A percentile compares a stretch with the other conserved stretches of the same genome.
phyloP scores from a whole-genome alignment of 2,113 vertebrate species.

The Aspiorhynchus laticeps region DNA sequence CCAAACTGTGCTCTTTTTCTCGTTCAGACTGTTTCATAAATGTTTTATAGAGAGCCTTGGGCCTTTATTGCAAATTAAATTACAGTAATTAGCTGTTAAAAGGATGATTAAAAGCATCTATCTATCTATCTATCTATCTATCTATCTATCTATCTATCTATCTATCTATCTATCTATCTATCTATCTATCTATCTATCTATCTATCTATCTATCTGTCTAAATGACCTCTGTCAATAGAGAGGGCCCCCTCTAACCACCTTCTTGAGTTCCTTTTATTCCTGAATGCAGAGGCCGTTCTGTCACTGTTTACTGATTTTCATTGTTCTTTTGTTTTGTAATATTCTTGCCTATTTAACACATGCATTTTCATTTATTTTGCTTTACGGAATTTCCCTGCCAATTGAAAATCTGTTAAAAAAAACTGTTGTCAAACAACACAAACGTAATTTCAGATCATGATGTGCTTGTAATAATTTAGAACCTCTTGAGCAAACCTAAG shows the following conservation, averaged over 20 bases:
- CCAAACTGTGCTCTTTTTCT: conserved; percentile 26
- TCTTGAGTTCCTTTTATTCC: background rate
- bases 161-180: background rate
- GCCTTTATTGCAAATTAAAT: conserved; percentile 40
- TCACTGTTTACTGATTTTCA: background rate
- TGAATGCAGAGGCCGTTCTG: background rate
- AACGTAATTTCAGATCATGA: background rate
- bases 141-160: conserved; percentile 16
- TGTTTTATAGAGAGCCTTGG: conserved; percentile 23
- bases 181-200: conserved; percentile 11
- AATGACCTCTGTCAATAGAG: background rate
- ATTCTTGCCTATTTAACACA: background rate
- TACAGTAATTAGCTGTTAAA: background rate
- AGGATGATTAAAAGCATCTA: background rate
- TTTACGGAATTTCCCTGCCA: background rate
- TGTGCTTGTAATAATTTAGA: background rate
- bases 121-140: conserved; percentile 13
- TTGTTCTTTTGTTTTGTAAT: background rate
- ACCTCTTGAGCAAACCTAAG: background rate
- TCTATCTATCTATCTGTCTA: background rate
- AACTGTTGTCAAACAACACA: background rate
- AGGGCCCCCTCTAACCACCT: too few relatives aligned
- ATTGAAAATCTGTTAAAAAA: background rate
- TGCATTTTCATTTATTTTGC: background rate
- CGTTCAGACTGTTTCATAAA: conserved; percentile 27